Conservation (phyloP, 2,113 vertebrate genomes). For the Arvicanthis niloticus region DNA sequence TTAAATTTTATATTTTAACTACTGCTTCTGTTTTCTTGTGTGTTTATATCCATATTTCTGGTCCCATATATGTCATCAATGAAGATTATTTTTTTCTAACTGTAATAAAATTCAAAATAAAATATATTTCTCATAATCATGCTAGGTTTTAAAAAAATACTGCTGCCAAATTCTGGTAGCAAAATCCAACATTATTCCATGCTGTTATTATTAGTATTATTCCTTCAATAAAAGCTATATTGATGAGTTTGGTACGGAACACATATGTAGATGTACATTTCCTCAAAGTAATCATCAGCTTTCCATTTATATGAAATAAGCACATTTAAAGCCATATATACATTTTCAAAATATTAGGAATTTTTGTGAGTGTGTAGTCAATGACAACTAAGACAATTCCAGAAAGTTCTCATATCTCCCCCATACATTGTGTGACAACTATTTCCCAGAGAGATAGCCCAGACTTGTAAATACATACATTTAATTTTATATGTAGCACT, state of each 20-base stretch:
- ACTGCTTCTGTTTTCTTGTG: not conserved
- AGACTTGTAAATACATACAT: constrained; percentile 19
- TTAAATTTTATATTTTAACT: constrained; percentile 1
- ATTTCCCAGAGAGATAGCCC: constrained; percentile 36
- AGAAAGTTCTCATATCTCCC: not conserved
- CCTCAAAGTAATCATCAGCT: not conserved
- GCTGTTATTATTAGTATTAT: not conserved
- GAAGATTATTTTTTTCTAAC: constrained; percentile 12
- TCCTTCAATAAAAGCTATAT: constrained; percentile 1
- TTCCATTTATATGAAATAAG: constrained; percentile 22
- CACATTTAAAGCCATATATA: not conserved
- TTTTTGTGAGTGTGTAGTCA: not conserved
- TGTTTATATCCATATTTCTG: constrained; percentile 9
- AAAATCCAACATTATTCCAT: not conserved
- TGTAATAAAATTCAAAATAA: constrained; percentile 10
- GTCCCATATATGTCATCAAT: not conserved
- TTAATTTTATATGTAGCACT: not conserved
- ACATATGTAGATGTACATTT: not conserved
- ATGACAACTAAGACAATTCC: not conserved
- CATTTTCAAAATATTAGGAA: constrained; percentile 32
- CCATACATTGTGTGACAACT: not conserved
- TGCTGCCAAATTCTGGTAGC: not conserved
- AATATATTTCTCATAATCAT: not conserved
- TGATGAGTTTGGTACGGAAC: not conserved
- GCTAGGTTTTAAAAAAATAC: constrained; percentile 13